Evolutionary conservation across 2,888 invertebrate species (phyloP), one percentile per base, ranked within the genome.

Genomic region (Xestobium rufovillosum): DNA sequence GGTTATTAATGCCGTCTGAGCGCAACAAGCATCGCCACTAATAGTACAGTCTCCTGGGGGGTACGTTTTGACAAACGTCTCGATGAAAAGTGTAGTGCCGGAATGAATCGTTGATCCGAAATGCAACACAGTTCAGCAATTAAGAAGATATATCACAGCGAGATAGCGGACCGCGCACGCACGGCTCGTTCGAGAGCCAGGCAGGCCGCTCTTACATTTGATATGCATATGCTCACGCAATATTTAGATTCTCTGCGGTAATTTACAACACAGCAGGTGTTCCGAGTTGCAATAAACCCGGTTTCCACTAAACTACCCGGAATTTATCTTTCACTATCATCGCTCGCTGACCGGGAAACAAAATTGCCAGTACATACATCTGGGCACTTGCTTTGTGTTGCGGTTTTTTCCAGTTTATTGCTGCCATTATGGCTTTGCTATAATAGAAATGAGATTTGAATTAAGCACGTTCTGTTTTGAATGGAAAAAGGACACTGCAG

Each of bases 221-320:
- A 54, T 56, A 57, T 54, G 52, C 56, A 58, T 52, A 55, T 49
- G 51, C 59, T 55, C 59, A 59, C 60, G 59, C 59, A 59, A 60
- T 60, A 59, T 59, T 59, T 57, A 58, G 56, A 57, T 57, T 49
- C 56, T 47, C 47, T 33, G 45, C 41, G 43, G 57, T 59, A 60
- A 60, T 60, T 59, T 59, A 57, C 54, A 49, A 50, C 57, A 52
- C 60, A 54, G 58, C 57, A 59, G 59, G 59, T 59, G 60, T 58
- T 55, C 53, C 48, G 45, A 47, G 45, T 39, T 40, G 53, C 52
- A 51, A 53, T 55, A 52, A 53, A 55, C 47, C 47, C 33, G 39
- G 38, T 47, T 42, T 42, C 42, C 39, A 32, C 31, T 16, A 36
- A 31, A 14, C 12, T 6, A 17, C 12, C 26, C 29, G 28, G 23